A percentile compares a stretch with the other conserved stretches of the same genome.
Evolutionary conservation across 2,888 invertebrate genomes (phyloP).

Genomic region (Deroplatys truncata): DNA sequence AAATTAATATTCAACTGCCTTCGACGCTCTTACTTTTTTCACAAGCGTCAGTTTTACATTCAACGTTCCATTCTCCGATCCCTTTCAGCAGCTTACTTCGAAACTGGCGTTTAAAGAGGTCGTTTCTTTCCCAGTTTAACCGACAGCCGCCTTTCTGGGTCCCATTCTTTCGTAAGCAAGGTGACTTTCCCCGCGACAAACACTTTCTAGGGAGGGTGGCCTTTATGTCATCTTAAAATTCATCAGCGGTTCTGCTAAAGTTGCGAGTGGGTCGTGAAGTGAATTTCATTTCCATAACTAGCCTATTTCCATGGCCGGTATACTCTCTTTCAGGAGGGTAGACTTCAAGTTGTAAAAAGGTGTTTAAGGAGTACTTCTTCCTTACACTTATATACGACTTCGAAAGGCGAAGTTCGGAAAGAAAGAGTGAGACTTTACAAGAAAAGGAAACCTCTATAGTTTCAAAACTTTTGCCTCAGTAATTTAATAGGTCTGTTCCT

Average conservation of each 20-base stretch:
- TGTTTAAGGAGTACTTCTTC: not conserved
- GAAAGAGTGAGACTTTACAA: not conserved
- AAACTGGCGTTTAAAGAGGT: not conserved
- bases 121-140: not conserved
- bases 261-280: not conserved
- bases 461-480: not conserved
- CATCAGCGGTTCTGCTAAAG: not conserved
- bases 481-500: not conserved
- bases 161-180: not conserved
- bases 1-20: not conserved
- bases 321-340: not conserved
- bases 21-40: not conserved
- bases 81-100: not conserved
- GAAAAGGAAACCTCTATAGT: not conserved
- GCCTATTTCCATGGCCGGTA: not conserved
- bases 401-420: not conserved
- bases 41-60: not conserved
- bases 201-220: not conserved
- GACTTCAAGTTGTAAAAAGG: not conserved
- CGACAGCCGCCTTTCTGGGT: no score
- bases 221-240: slow-evolving; percentile 3
- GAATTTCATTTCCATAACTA: slow-evolving; percentile 4
- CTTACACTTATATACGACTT: not conserved
- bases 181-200: not conserved
- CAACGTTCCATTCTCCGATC: not conserved